Evolutionary conservation across 1,140 invertebrate genomes (phyloP), one percentile per base, ranked within the genome.

Genomic region (Telenomus remus): DNA sequence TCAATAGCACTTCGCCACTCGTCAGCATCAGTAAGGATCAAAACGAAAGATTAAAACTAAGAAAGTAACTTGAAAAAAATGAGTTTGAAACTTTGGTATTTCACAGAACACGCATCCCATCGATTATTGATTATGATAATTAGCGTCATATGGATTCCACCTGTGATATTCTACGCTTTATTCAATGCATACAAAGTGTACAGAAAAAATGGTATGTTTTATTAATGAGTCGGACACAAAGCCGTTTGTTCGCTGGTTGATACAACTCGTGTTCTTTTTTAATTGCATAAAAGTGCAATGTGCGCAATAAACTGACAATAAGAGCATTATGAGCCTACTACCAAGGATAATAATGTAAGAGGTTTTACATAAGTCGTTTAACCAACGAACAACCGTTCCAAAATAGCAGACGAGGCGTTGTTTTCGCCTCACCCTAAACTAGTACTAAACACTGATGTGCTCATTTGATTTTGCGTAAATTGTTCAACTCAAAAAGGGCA

Each of bases 101-200:
- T n/a, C n/a, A n/a, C 42, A 87, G 85, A 80, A 48, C 78, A 82
- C 57, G 42, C 73, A 4, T 82, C 82, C 0, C 65, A 81, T 15
- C 82, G 79, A 33, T 44, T 87, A 54, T 48, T 86, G 9, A 85
- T 88, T 37, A 87, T 87, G 85, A 87, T 87, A 49, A 85, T 87
- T 27, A 86, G 86, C 53, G 72, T 84, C 5, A 81, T 86, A 55
- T 87, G 86, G 85, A 83, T 88, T 66, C 84, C 85, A 53, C 84
- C 85, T 64, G 82, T 84, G 57, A 74, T 86, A 64, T 54, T 85
- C 8, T 86, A 82, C 71, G 81, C 79, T 9, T 37, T 86, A 19
- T 87, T 82, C 55, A 81, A 84, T 56, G 43, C 69, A 27, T 86
- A 83, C 51, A 87, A 87, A 79, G 57, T 85, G 13, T 85, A 81